Percentiles rank a stretch among this genome's conserved stretches.
Evolutionary conservation across 1,140 invertebrate genomes (phyloP).

Genomic region (Drosophila kurseongensis): DNA sequence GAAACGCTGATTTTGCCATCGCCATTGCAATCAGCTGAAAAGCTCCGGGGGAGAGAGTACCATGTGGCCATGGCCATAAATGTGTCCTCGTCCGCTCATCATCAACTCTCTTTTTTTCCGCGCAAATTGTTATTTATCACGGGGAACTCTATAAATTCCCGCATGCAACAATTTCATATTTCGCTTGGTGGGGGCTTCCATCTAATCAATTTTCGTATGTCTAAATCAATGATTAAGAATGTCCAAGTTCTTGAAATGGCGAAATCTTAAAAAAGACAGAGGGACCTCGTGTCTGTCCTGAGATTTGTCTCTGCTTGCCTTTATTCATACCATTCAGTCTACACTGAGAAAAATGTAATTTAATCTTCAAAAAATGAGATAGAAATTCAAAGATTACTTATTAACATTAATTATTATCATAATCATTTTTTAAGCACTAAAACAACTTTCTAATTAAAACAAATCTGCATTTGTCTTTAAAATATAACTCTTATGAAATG

Average conservation of each 20-base stretch:
- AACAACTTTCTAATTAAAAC: too few species aligned
- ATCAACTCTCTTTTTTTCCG: slow-evolving; percentile 27
- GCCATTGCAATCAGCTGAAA: slow-evolving; percentile 67
- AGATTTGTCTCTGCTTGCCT: slow-evolving; percentile 8
- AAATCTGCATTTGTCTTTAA: too few species aligned
- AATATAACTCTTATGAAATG: too few species aligned
- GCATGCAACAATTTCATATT: slow-evolving; percentile 23
- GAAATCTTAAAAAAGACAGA: background rate
- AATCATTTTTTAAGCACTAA: too few species aligned
- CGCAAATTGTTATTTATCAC: slow-evolving; percentile 82
- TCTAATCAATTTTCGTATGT: slow-evolving; percentile 80
- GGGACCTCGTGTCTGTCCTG: slow-evolving; percentile 1
- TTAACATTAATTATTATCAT: too few species aligned
- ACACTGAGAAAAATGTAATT: slow-evolving; percentile 1
- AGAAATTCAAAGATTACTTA: too few species aligned
- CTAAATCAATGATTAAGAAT: slow-evolving; percentile 82
- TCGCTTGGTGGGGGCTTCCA: slow-evolving; percentile 31
- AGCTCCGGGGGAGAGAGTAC: slow-evolving; percentile 26
- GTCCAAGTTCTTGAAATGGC: slow-evolving; percentile 59
- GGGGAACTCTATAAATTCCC: slow-evolving; percentile 63
- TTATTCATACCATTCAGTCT: background rate
- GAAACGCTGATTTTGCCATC: slow-evolving; percentile 65
- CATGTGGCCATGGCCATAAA: slow-evolving; percentile 46
- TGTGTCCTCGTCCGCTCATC: slow-evolving; percentile 71
- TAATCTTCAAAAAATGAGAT: background rate